phyloP scores from a whole-genome alignment of 2,888 invertebrate genomes.

The Stenodema calcarata region DNA sequence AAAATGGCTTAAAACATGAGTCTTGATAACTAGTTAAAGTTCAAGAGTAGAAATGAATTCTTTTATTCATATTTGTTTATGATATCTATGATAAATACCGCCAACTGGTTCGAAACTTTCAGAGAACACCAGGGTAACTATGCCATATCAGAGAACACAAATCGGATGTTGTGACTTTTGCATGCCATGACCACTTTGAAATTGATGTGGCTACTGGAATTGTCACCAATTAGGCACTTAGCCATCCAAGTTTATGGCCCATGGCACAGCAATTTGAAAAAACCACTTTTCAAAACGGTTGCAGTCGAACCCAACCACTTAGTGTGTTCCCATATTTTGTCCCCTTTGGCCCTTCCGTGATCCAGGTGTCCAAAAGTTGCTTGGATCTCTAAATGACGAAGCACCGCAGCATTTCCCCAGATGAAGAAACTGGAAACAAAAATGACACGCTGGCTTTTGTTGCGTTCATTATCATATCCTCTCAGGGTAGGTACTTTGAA shows the following conservation, averaged over 20 bases:
- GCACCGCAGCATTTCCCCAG: background rate
- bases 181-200: conserved; percentile 57
- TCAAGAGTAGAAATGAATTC: no score
- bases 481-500: background rate
- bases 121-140: no score
- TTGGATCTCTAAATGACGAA: background rate
- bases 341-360: background rate
- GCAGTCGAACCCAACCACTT: background rate
- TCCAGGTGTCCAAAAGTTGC: conserved; percentile 2
- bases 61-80: no score
- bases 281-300: conserved; percentile 55
- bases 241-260: conserved; percentile 53
- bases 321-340: background rate
- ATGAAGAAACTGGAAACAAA: background rate
- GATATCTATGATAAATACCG: no score
- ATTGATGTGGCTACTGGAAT: conserved; percentile 58
- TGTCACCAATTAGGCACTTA: conserved; percentile 60
- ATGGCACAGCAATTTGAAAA: conserved; percentile 55
- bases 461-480: background rate
- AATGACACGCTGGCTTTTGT: background rate
- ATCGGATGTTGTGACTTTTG: conserved; percentile 58
- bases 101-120: no score
- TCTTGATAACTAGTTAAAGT: no score
- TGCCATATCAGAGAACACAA: no score
- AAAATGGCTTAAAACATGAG: no score